Evolutionary conservation across 2,113 vertebrate genomes (phyloP), one percentile per base, ranked within the genome.

Genomic region (Onychorhynchus coronatus): DNA sequence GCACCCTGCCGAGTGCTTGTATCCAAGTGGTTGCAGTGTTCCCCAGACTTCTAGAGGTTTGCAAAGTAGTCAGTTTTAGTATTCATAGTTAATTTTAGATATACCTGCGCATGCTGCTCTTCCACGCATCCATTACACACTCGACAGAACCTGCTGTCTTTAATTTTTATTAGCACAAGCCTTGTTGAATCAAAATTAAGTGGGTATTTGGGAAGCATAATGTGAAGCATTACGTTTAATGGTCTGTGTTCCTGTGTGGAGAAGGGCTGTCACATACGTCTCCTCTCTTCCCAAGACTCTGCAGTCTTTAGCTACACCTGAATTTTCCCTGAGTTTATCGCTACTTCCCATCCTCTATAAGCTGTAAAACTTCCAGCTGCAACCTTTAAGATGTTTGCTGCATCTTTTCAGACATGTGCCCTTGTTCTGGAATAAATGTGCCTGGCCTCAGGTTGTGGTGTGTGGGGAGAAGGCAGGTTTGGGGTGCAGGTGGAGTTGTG

Each of bases 171-270:
- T 96, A 96, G 82, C 73, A 47, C 35, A 77, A 90, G 80, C 72
- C 95, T 97, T 89, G 90, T 96, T 97, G 92, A 97, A 97, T 96
- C 67, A 81, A 91, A 95, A 93, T 96, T 85, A 94, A 95, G 77
- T 94, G 77, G 58, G 23, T 95, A 91, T 96, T 97, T 94, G 91
- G 91, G 91, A 94, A 92, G 90, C 83, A 63, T 96, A 94, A 96
- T 91, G 90, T 66, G 92, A 82, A 92, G 59, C 90, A 88, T 94
- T 96, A 79, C 76, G 63, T 89, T 85, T 97, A 93, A 94, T 85
- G 88, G 83, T 58, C 66, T 94, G 84, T 92, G 46, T 20, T 97
- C 37, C 74, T 72, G 89, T 72, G 50, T 77, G 66, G 37, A 87
- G 50, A 94, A 84, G 9, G 30, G 67, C 66, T 75, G n/a, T 89